phyloP scores from a whole-genome alignment of 1,140 invertebrate genomes.

The Latrodectus geometricus region DNA sequence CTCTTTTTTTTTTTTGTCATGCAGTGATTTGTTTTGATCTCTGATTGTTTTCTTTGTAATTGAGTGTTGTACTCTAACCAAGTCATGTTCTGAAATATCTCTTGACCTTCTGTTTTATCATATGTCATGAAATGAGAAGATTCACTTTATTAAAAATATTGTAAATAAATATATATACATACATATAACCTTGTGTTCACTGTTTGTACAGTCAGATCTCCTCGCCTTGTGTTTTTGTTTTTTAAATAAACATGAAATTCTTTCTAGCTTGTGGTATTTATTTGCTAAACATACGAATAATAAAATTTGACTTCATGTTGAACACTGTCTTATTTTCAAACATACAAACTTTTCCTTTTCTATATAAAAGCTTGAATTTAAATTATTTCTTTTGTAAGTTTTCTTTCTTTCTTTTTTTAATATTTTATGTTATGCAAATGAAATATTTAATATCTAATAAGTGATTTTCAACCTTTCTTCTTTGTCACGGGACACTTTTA shows the following conservation, averaged over 20 bases:
- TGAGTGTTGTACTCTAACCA: constrained; percentile 24
- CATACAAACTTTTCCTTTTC: no score
- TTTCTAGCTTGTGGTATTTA: background rate
- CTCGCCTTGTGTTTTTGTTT: constrained; percentile 57
- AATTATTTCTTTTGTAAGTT: no score
- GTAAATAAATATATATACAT: constrained; percentile 42
- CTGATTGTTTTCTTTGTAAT: constrained; percentile 10
- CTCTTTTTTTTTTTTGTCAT: background rate
- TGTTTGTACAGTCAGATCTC: constrained; percentile 59
- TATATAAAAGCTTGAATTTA: no score
- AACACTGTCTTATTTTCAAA: no score
- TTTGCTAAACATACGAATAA: no score
- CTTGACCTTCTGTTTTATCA: constrained; percentile 14
- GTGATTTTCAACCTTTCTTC: no score
- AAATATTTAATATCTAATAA: no score
- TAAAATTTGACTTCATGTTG: no score
- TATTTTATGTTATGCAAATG: no score
- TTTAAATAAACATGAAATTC: constrained; percentile 47
- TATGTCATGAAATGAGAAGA: constrained; percentile 25
- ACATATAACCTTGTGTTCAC: constrained; percentile 53
- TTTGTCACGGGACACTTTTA: no score
- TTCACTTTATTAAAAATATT: constrained; percentile 5
- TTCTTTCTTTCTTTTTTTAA: no score
- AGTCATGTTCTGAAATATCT: constrained; percentile 41
- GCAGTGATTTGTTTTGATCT: background rate